Evolutionary conservation across 2,113 vertebrate genomes (phyloP), one percentile per base, ranked within the genome.

Genomic region (Vireo altiloquus): DNA sequence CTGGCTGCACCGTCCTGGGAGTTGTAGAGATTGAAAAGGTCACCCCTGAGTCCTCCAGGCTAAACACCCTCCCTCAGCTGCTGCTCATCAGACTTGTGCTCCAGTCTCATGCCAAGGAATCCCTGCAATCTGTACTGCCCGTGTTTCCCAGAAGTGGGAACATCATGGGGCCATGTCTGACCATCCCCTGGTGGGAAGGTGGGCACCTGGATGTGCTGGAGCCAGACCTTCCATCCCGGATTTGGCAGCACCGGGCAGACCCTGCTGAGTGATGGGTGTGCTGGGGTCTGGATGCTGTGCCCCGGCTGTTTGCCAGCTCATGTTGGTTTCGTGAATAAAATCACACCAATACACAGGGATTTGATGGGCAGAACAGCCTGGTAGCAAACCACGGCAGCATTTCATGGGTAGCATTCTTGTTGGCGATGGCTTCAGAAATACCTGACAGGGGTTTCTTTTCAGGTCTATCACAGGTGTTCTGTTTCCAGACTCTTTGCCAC

Each of bases 101-200:
- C 14, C 64, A 20, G 10, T 31, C 33, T 50, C 59, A 2, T 0
- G 0, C 27, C 16, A 4, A 7, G 44, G 46, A 46, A 4, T 8
- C 12, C 24, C 28, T 7, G 1, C 10, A 3, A 2, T 4, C 3
- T 3, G 30, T 8, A 31, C 70, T 27, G 3, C 23, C 23, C 27
- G 25, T 21, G 37, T 9, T 33, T 42, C 22, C 11, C 10, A 37
- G 44, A 31, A 5, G 50, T 1, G 9, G 30, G 42, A 9, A 3
- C 1, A 0, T 13, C 8, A 0, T 3, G 9, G n/a, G 42, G 39
- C 24, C 2, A 0, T 4, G 35, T 10, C 5, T 9, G 4, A 3
- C 40, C 6, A 1, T 17, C 7, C 35, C 23, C 46, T 1, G 13
- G 1, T 6, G 37, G 30, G 59, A 33, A 8, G n/a, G 28, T 4